These are phyloP conservation scores for Melipona beecheii DNA, from an alignment of 2,888 invertebrate species.

Conservation along the genomic window DNA sequence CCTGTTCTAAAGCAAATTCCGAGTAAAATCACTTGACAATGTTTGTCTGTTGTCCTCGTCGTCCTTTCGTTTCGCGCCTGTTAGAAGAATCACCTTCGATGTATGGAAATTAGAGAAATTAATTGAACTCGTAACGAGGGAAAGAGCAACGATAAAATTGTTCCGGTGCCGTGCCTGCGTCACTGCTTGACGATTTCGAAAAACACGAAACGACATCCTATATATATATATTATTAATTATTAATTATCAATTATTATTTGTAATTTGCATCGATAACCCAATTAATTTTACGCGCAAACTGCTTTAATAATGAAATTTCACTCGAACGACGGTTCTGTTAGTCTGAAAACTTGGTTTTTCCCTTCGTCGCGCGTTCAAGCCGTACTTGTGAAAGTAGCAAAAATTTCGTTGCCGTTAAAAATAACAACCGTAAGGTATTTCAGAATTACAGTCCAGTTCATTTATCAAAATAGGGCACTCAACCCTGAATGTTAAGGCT, in stretches of 20 bases:
- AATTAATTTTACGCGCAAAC: too few species aligned
- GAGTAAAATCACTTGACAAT: slow-evolving; percentile 51
- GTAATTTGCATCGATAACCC: too few species aligned
- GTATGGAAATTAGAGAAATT: neutral
- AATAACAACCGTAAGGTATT: too few species aligned
- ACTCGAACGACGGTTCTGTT: too few species aligned
- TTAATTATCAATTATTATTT: too few species aligned
- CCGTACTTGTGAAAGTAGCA: too few species aligned
- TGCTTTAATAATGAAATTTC: too few species aligned
- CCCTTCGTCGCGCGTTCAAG: neutral
- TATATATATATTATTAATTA: too few species aligned
- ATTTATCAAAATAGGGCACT: slow-evolving; percentile 79
- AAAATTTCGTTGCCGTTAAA: too few species aligned
- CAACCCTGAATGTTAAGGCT: neutral
- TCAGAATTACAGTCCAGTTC: slow-evolving; percentile 33
- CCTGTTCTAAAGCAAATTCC: slow-evolving; percentile 42
- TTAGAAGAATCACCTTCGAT: neutral
- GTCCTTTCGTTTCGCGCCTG: slow-evolving; percentile 26
- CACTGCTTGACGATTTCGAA: neutral
- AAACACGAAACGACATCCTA: neutral
- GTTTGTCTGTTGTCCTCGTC: slow-evolving; percentile 28
- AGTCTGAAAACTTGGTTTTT: neutral
- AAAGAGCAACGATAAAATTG: slow-evolving; percentile 12
- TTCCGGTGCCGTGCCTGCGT: neutral
- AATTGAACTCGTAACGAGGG: slow-evolving; percentile 18